Evolutionary conservation across 2,113 vertebrate species (phyloP).

Genomic region (Clarias magur): DNA sequence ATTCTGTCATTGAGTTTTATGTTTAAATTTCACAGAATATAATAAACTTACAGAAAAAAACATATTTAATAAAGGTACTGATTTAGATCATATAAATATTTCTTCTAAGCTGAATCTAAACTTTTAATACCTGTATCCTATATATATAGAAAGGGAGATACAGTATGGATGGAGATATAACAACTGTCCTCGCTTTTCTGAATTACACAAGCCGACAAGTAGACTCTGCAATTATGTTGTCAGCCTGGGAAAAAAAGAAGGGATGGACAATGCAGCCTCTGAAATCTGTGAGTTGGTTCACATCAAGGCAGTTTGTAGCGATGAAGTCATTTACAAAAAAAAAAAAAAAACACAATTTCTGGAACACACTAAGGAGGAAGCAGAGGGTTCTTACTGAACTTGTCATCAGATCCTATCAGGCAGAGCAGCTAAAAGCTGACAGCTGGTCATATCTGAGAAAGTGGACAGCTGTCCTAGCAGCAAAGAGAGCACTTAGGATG

Average conservation of each 20-base stretch:
- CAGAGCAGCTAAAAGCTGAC: constrained; percentile 58
- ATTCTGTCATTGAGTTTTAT: not conserved
- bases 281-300: constrained; percentile 25
- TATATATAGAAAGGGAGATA: not conserved
- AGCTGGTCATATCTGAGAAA: constrained; percentile 68
- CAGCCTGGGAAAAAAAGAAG: not conserved
- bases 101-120: not conserved
- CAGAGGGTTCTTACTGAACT: constrained; percentile 45
- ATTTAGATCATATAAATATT: constrained; percentile 16
- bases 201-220: constrained; percentile 2
- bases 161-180: not conserved
- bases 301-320: constrained; percentile 37
- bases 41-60: not conserved
- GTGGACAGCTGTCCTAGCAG: constrained; percentile 60
- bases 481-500: constrained; percentile 29
- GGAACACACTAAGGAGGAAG: constrained; percentile 47
- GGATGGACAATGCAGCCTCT: constrained; percentile 22
- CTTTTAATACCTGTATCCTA: not conserved
- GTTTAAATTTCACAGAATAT: not conserved
- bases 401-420: constrained; percentile 63
- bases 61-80: constrained; percentile 7
- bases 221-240: constrained; percentile 17
- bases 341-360: not conserved
- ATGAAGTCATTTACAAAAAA: constrained; percentile 50
- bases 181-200: not conserved